Base-by-base conservation (phyloP, 2,888 invertebrate genomes). In the Lycia hirtaria region DNA sequence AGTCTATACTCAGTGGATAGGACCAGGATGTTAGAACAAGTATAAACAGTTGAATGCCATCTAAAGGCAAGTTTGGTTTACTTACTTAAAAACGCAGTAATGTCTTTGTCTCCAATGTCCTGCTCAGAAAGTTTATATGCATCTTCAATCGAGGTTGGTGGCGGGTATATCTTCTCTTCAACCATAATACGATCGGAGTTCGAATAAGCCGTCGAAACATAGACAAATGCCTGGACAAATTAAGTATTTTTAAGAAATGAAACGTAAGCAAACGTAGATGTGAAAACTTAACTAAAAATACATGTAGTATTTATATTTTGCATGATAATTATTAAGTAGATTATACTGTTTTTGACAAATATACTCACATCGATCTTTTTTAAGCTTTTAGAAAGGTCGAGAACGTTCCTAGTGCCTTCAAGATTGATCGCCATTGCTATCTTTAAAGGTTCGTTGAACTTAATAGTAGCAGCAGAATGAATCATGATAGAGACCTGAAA, bases 401-500 rank as follows among this genome's bases (percentile, higher is more conserved):
- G 44, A 2, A 82, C 58, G 10, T 64, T 67, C 15, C 60, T 57
- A 0, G 83, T 78, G 0, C 78, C 77, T 26, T 74, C 78, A 0
- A 75, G 60, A 50, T 83, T 83, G 7, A 70, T 55, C 3, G 62
- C 65, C 44, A 80, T 54, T 3, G 76, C 73, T 0, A 58, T 48
- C 22, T 70, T 54, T 2, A 84, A 50, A 0, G 72, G 69, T 33
- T 76, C 75, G 6, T 65, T 65, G 52, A 83, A 80, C 22, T 59
- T 76, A 0, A 80, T 47, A 0, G 73, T 73, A 0, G 83, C 83
- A 2, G 80, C 83, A 0, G 72, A 66, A 51, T 84, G 81, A 26
- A 81, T 74, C 0, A 83, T 78, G 0, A 80, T 66, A 0, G 81
- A 79, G 0, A 82, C 75, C 81, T 96, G 93, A 62, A 74, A 78